A percentile compares a stretch with the other conserved stretches of the same genome.
Evolutionary conservation across 1,140 invertebrate species (phyloP).

Genomic region (Zaprionus lachaisei): DNA sequence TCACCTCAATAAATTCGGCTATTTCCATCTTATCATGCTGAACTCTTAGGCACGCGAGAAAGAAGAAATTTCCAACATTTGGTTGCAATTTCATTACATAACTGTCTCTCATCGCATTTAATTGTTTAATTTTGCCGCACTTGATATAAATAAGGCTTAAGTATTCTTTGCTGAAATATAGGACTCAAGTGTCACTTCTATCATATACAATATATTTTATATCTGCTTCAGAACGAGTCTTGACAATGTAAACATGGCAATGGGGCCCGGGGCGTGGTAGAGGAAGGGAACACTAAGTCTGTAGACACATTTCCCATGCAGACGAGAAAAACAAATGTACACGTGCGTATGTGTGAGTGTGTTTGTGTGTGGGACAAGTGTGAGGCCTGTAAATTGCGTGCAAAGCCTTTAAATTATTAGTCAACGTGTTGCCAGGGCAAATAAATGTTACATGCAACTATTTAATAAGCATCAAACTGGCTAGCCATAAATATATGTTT

Average conservation of each 20-base stretch:
- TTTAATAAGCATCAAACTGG: conserved; percentile 75
- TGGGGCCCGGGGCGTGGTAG: neutral
- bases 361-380: neutral
- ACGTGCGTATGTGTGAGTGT: conserved; percentile 8
- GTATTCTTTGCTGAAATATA: conserved; percentile 1
- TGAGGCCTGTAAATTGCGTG: conserved; percentile 44
- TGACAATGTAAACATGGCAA: conserved; percentile 1
- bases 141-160: conserved; percentile 12
- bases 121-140: conserved; percentile 7
- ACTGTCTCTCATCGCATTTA: neutral
- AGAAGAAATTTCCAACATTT: neutral
- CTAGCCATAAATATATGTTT: conserved; percentile 57
- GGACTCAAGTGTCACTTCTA: conserved; percentile 6
- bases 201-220: conserved; percentile 7
- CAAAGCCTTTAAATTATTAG: conserved; percentile 62
- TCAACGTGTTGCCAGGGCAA: conserved; percentile 22
- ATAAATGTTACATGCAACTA: conserved; percentile 76
- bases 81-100: neutral
- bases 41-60: neutral
- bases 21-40: neutral
- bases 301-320: conserved; percentile 15
- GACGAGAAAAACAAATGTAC: neutral
- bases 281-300: neutral
- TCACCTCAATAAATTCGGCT: neutral
- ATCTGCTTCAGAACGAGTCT: neutral